Evolutionary conservation across 2,113 vertebrate species (phyloP), one percentile per base, ranked within the genome.

Genomic region (Atlantisia rogersi): DNA sequence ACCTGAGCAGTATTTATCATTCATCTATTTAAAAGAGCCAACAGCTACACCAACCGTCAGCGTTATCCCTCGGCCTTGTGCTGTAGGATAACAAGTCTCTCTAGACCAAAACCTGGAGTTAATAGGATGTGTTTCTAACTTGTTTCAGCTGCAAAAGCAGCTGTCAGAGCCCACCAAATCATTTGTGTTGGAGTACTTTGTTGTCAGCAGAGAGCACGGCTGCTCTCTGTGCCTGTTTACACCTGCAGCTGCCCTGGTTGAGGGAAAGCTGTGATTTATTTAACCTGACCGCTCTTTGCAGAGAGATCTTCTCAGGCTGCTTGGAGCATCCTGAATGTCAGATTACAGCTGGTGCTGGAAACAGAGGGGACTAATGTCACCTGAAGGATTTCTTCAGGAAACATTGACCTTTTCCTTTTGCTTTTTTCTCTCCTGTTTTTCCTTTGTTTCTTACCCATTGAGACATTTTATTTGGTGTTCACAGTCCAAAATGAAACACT

Each of bases 31-130:
- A 3, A 21, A 60, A 48, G 46, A 71, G 40, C 62, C 35, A 35
- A 11, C 12, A 44, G 65, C n/a, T 42, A 1, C 46, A 6, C 44
- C 28, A n/a, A 2, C 28, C 6, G 7, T 1, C 7, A 17, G 15
- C 12, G 25, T 39, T 46, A 24, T 21, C 69, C 63, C 69, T 81
- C 32, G 37, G 24, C 52, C 37, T 35, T 46, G 1, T 1, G 5
- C 12, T 32, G 16, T 1, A 56, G 58, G 58, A 22, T 11, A 55
- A 28, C n/a, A 35, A 44, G 21, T 16, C 42, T 67, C 63, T 58
- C 24, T 15, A n/a, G 68, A 42, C 58, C 26, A 32, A 56, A 17
- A 2, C 37, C 63, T 56, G 9, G 39, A 42, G 62, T 60, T 48
- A 53, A 53, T 12, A 16, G 48, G 63, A 13, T 58, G 25, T 5